Evolutionary conservation across 2,888 invertebrate species (phyloP).

Genomic region (Junonia oenone): DNA sequence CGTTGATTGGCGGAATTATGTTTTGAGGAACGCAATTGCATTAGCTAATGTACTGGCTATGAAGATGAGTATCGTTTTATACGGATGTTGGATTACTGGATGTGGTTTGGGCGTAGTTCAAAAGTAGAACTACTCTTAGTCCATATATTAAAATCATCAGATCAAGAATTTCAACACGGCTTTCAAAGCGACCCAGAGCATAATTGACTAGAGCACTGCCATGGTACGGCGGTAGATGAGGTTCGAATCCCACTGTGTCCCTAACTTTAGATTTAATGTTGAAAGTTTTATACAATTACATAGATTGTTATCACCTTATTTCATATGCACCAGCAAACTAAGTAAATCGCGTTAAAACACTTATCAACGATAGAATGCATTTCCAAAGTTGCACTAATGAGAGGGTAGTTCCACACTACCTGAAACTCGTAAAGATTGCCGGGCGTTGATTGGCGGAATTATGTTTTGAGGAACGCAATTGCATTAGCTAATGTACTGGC

Average conservation of each 20-base stretch:
- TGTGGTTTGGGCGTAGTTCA: too few relatives aligned
- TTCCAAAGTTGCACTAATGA: neutral
- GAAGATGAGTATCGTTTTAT: constrained; percentile 39
- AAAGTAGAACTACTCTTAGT: too few relatives aligned
- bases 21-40: constrained; percentile 67
- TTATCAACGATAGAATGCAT: neutral
- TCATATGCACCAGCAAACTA: neutral
- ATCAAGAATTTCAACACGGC: too few relatives aligned
- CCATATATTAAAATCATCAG: too few relatives aligned
- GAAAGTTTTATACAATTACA: too few relatives aligned
- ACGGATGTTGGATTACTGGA: too few relatives aligned
- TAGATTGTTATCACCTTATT: too few relatives aligned
- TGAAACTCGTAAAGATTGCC: constrained; percentile 36
- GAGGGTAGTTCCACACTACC: constrained; percentile 4
- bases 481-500: constrained; percentile 65
- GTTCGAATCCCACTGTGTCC: too few relatives aligned
- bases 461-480: constrained; percentile 65
- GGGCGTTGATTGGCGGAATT: constrained; percentile 62
- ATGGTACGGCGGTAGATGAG: too few relatives aligned
- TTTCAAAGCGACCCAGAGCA: too few relatives aligned
- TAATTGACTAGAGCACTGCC: too few relatives aligned
- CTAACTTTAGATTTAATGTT: too few relatives aligned
- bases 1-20: constrained; percentile 65
- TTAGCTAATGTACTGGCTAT: constrained; percentile 60
- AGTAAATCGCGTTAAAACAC: neutral